Conservation (phyloP, 92 coral and sea anemone genomes). For the Palythoa grandis region DNA sequence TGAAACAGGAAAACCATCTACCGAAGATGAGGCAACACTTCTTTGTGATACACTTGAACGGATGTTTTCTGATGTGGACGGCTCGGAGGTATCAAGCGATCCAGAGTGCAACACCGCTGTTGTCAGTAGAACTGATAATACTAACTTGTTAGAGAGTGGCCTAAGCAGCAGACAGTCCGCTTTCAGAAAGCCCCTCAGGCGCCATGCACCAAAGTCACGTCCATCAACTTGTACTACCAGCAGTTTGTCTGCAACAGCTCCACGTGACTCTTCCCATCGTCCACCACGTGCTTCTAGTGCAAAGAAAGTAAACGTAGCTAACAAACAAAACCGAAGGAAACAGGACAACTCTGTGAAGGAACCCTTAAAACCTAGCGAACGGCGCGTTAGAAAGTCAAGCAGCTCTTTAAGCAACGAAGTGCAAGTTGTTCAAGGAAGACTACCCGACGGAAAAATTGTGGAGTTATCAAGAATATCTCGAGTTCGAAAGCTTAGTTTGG, state of each 20-base stretch:
- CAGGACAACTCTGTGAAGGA: background rate
- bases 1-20: background rate
- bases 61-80: constrained; percentile 26
- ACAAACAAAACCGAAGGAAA: background rate
- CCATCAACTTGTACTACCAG: background rate
- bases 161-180: constrained; percentile 33
- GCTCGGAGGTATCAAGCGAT: constrained; percentile 17
- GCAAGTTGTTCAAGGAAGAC: constrained; percentile 42
- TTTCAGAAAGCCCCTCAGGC: constrained; percentile 37
- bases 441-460: constrained; percentile 34
- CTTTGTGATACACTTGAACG: constrained; percentile 36
- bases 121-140: background rate
- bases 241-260: background rate
- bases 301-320: background rate
- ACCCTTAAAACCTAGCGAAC: background rate
- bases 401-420: constrained; percentile 25
- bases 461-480: constrained; percentile 39
- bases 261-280: background rate
- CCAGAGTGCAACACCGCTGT: background rate
- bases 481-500: constrained; percentile 29
- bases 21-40: constrained; percentile 20
- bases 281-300: background rate
- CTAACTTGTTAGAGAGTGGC: background rate
- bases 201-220: constrained; percentile 19
- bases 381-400: constrained; percentile 4